Conservation (phyloP, 2,113 vertebrate genomes). For the Zosterops hypoxanthus region DNA sequence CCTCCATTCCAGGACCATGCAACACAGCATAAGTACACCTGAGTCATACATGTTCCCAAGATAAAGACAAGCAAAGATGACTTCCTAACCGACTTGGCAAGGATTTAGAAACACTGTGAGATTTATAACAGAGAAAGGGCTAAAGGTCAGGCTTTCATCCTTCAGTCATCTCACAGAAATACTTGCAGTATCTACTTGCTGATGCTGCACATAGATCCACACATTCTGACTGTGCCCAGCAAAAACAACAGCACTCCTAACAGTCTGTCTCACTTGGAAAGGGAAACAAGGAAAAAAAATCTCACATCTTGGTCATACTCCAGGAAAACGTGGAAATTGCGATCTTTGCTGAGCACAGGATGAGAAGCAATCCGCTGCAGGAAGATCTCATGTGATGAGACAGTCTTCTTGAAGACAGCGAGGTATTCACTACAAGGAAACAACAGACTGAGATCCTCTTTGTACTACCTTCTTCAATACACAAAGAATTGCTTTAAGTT, state of each 20-base stretch:
- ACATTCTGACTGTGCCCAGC: neutral
- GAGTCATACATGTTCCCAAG: neutral
- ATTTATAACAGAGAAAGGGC: neutral
- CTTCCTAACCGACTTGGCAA: neutral
- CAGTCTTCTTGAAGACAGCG: conserved; percentile 98
- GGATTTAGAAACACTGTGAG: neutral
- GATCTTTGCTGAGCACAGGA: conserved; percentile 90
- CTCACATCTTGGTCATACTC: conserved; percentile 98
- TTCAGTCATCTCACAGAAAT: neutral
- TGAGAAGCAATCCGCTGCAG: conserved; percentile 92
- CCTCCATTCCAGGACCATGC: neutral
- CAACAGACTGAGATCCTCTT: neutral
- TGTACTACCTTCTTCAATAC: neutral
- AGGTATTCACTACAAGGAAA: conserved; percentile 83
- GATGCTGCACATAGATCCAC: neutral
- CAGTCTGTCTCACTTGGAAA: neutral
- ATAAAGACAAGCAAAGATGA: neutral
- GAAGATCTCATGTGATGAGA: conserved; percentile 95
- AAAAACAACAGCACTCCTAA: neutral
- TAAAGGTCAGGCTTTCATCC: neutral
- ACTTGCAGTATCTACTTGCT: neutral
- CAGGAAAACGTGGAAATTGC: conserved; percentile 96
- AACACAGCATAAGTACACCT: neutral
- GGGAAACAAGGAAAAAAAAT: neutral
- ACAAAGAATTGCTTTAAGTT: neutral